phyloP scores from a whole-genome alignment of 53 echinoderm and acorn worm genomes.

The Glandiceps talaboti region DNA sequence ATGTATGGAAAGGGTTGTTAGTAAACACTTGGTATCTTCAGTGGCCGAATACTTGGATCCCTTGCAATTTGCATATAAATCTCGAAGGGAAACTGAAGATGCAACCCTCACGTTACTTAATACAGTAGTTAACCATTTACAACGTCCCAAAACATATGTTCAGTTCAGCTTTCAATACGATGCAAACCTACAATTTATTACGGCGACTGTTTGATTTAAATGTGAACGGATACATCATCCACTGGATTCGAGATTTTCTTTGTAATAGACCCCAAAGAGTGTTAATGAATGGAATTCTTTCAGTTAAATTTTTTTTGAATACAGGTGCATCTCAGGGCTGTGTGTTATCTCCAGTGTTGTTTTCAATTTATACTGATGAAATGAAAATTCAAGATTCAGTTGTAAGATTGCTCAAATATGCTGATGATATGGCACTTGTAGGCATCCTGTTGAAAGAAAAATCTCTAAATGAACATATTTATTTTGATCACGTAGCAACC shows the following conservation, averaged over 20 bases:
- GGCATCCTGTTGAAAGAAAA: slow-evolving; percentile 6
- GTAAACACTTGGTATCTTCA: slow-evolving; percentile 8
- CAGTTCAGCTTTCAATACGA: slow-evolving; percentile 18
- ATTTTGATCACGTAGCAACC: slow-evolving; percentile 4
- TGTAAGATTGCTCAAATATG: slow-evolving; percentile 16
- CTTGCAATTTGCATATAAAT: slow-evolving; percentile 22
- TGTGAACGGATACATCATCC: background rate
- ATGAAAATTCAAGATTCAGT: background rate
- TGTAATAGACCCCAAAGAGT: slow-evolving; percentile 2
- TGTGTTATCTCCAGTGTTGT: too few species aligned
- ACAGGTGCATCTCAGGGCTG: background rate
- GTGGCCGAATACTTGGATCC: slow-evolving; percentile 17
- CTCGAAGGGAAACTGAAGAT: slow-evolving; percentile 21
- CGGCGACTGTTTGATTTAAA: slow-evolving; percentile 1
- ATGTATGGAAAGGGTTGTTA: slow-evolving; percentile 1
- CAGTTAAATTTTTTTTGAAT: background rate
- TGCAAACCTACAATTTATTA: slow-evolving; percentile 20
- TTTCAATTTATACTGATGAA: too few species aligned
- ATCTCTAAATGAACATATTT: slow-evolving; percentile 11
- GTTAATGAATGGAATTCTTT: background rate
- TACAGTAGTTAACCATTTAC: slow-evolving; percentile 12
- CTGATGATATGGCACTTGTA: slow-evolving; percentile 27
- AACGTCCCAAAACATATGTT: slow-evolving; percentile 18
- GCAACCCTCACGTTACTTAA: slow-evolving; percentile 22
- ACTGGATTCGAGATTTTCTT: background rate